These are phyloP conservation scores for Ganaspis brasiliensis DNA, from an alignment of 2,888 invertebrate species.

Conservation along the genomic window DNA sequence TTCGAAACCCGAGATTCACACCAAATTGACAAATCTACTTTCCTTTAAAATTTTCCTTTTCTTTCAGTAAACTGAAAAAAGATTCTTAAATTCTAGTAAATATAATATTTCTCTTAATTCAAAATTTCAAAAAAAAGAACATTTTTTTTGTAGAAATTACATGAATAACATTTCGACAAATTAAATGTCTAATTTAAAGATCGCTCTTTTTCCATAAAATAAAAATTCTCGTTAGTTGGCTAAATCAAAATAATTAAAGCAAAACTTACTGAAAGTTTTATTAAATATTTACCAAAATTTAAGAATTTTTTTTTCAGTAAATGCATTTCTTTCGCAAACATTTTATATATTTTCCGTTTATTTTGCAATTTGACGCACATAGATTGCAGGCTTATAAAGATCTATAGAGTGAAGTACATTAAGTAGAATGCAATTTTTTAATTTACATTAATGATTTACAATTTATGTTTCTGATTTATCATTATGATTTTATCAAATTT, in stretches of 20 bases:
- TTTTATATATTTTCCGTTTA: neutral
- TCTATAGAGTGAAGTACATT: slow-evolving; percentile 7
- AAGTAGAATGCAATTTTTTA: slow-evolving; percentile 4
- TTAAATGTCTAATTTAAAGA: no score
- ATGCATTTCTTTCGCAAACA: neutral
- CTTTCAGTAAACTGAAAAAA: neutral
- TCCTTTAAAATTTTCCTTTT: neutral
- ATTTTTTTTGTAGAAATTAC: no score
- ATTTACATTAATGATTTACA: neutral
- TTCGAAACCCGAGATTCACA: neutral
- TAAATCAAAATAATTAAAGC: no score
- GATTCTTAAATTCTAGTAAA: no score
- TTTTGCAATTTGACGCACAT: neutral
- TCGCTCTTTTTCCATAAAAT: no score
- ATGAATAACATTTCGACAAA: no score
- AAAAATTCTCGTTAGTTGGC: no score
- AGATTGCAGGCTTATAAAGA: slow-evolving; percentile 2
- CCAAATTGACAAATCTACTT: slow-evolving; percentile 29
- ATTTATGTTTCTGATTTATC: neutral
- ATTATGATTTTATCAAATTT: slow-evolving; percentile 12
- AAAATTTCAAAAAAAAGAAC: no score
- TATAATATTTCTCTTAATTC: no score
- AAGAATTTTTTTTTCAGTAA: neutral
- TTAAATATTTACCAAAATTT: neutral
- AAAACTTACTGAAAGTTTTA: neutral